phyloP scores from a whole-genome alignment of 2,888 invertebrate species.

The Nematopogon swammerdamellus region DNA sequence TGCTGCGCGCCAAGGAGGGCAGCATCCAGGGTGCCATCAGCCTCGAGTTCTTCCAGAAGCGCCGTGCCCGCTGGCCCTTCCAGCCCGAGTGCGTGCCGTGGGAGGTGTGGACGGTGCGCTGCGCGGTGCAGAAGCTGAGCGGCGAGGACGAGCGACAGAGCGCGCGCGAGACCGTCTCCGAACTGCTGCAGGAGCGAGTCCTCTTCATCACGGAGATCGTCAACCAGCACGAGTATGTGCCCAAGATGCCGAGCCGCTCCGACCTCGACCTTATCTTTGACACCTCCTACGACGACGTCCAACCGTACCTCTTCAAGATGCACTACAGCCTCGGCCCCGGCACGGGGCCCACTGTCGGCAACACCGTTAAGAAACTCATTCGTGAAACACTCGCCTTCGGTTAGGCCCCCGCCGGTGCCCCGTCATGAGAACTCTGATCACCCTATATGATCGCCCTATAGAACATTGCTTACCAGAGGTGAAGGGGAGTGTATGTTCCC shows the following conservation, averaged over 20 bases:
- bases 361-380: constrained; percentile 86
- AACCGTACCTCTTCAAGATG: constrained; percentile 95
- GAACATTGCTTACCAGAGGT: too few relatives aligned
- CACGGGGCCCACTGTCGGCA: constrained; percentile 76
- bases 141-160: constrained; percentile 85
- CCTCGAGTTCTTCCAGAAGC: constrained; percentile 92
- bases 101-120: constrained; percentile 97
- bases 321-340: constrained; percentile 79
- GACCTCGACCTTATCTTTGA: constrained; percentile 95
- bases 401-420: constrained; percentile 26
- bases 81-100: constrained; percentile 91
- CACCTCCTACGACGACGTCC: constrained; percentile 87
- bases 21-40: constrained; percentile 77
- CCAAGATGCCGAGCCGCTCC: constrained; percentile 90
- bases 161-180: constrained; percentile 84
- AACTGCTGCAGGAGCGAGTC: constrained; percentile 88
- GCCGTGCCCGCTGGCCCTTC: constrained; percentile 87
- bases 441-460: too few relatives aligned
- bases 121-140: constrained; percentile 82
- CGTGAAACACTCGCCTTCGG: constrained; percentile 81
- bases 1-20: constrained; percentile 69
- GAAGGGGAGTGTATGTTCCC: too few relatives aligned
- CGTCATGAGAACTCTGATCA: too few relatives aligned
- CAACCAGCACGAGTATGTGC: constrained; percentile 94
- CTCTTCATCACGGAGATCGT: constrained; percentile 93